Conservation (phyloP, 2,888 invertebrate genomes). For the Koerneria pararmatus region DNA sequence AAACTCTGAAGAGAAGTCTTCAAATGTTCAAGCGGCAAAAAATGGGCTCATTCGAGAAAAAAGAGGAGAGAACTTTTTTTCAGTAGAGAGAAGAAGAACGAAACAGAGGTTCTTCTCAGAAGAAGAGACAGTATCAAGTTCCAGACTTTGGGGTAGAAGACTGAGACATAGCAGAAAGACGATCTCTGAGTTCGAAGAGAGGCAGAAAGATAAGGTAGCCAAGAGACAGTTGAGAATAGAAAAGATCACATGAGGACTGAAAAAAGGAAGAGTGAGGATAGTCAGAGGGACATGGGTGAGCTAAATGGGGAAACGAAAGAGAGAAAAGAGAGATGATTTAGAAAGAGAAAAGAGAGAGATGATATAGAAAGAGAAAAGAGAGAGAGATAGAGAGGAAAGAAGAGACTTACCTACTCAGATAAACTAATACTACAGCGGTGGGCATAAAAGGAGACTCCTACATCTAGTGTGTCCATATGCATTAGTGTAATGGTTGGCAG, state of each 20-base stretch:
- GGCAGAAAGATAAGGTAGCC: not conserved
- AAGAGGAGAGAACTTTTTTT: too few relatives aligned
- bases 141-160: not conserved
- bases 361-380: not conserved
- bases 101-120: not conserved
- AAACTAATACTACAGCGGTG: not conserved
- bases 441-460: too few relatives aligned
- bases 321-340: not conserved
- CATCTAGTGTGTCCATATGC: too few relatives aligned
- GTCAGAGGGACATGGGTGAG: not conserved
- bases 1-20: too few relatives aligned
- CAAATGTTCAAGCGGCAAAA: too few relatives aligned
- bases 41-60: too few relatives aligned
- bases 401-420: not conserved
- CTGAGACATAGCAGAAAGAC: not conserved
- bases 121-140: not conserved
- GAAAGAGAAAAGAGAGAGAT: not conserved
- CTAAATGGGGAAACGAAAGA: not conserved
- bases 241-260: not conserved
- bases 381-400: not conserved
- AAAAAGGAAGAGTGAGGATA: not conserved
- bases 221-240: not conserved
- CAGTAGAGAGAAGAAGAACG: not conserved
- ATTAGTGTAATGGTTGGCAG: too few relatives aligned
- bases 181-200: not conserved